phyloP scores from a whole-genome alignment of 2,113 vertebrate genomes.

The Miniopterus natalensis region DNA sequence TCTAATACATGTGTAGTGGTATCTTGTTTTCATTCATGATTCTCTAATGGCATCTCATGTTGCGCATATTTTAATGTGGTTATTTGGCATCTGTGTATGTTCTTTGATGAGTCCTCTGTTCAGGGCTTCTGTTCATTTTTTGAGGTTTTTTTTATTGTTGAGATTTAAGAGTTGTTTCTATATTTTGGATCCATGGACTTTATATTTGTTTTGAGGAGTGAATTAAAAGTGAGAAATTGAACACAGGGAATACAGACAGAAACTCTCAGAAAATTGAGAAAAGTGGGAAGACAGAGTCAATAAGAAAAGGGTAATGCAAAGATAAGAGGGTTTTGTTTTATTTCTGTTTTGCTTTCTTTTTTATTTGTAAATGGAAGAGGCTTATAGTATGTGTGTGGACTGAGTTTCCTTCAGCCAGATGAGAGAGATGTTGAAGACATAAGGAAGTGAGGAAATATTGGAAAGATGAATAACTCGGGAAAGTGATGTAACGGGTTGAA shows the following conservation, averaged over 20 bases:
- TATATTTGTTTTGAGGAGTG: neutral
- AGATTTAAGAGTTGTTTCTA: neutral
- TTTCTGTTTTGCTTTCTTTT: neutral
- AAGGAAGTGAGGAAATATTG: neutral
- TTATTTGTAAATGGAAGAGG: neutral
- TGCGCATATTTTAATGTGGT: neutral
- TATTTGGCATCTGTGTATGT: neutral
- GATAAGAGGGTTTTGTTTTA: neutral
- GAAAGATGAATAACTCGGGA: neutral
- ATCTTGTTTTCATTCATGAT: neutral
- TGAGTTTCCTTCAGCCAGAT: neutral
- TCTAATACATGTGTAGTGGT: neutral
- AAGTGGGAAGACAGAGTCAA: neutral
- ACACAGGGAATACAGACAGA: neutral
- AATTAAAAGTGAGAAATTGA: constrained; percentile 12
- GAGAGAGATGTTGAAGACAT: neutral
- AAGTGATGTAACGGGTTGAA: neutral
- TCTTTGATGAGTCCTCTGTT: neutral
- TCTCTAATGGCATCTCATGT: neutral
- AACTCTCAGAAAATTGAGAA: neutral
- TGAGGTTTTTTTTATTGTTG: neutral
- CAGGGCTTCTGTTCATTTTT: neutral
- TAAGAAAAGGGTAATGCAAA: neutral
- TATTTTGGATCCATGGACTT: neutral
- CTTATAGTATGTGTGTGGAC: neutral